Percentiles rank a stretch among this genome's conserved stretches.
Evolutionary conservation across 2,888 invertebrate genomes (phyloP).

Genomic region (Leptura quadrifasciata): DNA sequence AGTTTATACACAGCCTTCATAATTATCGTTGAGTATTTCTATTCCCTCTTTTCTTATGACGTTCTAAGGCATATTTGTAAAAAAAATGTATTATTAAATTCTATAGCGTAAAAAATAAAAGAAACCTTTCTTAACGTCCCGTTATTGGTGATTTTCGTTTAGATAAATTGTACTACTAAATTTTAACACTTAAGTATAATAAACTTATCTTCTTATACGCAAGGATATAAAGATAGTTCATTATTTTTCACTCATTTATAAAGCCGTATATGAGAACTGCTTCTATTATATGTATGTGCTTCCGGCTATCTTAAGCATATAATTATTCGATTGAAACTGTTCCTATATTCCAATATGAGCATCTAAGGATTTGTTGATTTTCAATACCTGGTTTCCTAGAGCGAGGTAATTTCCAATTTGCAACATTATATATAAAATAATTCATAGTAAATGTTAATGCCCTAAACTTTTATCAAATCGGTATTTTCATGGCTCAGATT

Average conservation of each 20-base stretch:
- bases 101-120: no score
- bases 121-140: no score
- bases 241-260: not conserved
- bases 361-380: not conserved
- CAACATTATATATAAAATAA: not conserved
- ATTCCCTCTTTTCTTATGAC: no score
- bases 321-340: not conserved
- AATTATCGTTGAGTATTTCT: no score
- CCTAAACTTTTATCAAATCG: not conserved
- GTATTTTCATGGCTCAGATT: not conserved
- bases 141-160: no score
- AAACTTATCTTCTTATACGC: not conserved
- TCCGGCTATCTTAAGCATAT: not conserved
- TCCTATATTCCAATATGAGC: not conserved
- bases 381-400: not conserved
- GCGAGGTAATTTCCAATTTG: not conserved
- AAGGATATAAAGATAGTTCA: not conserved
- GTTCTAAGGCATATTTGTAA: no score
- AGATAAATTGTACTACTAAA: no score
- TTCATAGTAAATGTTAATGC: conserved; percentile 3
- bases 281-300: not conserved
- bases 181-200: not conserved
- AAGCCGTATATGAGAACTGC: not conserved
- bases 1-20: no score
- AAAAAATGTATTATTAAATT: no score